Evolutionary conservation across 1,140 invertebrate species (phyloP), one percentile per base, ranked within the genome.

Genomic region (Polypedilum vanderplanki): DNA sequence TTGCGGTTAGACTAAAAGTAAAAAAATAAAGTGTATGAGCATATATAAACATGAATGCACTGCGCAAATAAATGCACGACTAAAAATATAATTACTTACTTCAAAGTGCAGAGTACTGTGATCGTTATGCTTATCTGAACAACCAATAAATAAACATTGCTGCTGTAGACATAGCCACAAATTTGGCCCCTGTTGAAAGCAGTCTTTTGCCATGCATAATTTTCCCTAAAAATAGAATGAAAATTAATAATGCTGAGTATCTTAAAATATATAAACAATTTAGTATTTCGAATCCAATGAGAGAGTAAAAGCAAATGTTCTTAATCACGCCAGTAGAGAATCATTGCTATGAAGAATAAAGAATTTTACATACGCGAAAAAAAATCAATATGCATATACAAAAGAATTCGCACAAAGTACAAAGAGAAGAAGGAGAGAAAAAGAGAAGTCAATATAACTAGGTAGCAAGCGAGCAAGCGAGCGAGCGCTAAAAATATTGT

Each of bases 131-230:
- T 87, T 87, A 79, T 93, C 90, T 7, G 91, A 90, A 84, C 94
- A 96, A 18, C 92, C 91, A 76, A 93, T 86, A 80, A 88, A 88
- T 41, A 89, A 85, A 81, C 94, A 96, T 41, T 90, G 88, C 41
- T 87, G 86, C 77, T 90, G 87, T 33, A 96, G 83, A 80, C 94
- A 96, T 22, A 94, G 85, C 93, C 93, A 95, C 40, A 96, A 84
- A 80, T 94, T 91, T 10, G 89, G 89, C 0, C 90, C 91, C 20
- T 82, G 80, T 46, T 84, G 85, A 9, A 85, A 84, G 82, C 91
- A 92, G 77, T 87, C 86, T 64, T 87, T 82, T 83, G 90, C 91
- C 77, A 82, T 80, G 17, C 65, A 70, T 10, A 70, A 20, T 70
- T 18, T 20, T 10, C 65, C 65, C 65, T 70, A 22, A 9, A 70